Percentiles rank a stretch among this genome's conserved stretches.
Evolutionary conservation across 2,113 vertebrate genomes (phyloP).

Genomic region (Salvator merianae): DNA sequence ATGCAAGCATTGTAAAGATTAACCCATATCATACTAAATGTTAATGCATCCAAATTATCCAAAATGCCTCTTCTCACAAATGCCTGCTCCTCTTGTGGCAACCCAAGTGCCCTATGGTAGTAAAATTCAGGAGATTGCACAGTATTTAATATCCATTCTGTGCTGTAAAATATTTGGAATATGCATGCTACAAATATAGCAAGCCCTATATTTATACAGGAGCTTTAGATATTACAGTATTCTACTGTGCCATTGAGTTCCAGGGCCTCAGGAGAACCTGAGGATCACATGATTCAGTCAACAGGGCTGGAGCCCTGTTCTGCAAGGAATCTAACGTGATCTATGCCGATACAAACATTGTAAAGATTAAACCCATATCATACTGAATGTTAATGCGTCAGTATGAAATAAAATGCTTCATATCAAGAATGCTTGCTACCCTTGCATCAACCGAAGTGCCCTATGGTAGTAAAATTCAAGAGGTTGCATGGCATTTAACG

Average conservation of each 20-base stretch:
- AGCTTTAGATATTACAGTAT: background rate
- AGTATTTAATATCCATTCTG: too few species aligned
- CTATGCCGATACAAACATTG: background rate
- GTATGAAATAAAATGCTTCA: background rate
- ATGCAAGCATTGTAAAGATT: background rate
- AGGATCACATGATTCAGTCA: background rate
- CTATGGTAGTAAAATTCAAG: background rate
- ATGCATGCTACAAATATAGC: background rate
- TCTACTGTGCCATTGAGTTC: too few species aligned
- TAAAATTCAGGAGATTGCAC: background rate
- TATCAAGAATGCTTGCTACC: background rate
- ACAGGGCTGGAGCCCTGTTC: too few species aligned
- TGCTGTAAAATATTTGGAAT: background rate
- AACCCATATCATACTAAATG: background rate
- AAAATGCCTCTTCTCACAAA: background rate
- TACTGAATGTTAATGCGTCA: background rate
- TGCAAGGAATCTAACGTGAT: too few species aligned
- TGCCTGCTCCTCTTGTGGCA: background rate
- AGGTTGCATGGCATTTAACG: too few species aligned
- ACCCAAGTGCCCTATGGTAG: background rate
- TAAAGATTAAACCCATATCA: background rate
- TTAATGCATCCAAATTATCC: background rate
- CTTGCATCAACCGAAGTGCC: too few species aligned
- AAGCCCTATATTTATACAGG: background rate
- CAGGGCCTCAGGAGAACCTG: background rate